Evolutionary conservation across 2,888 invertebrate species (phyloP).

Genomic region (Abscondita cerata): DNA sequence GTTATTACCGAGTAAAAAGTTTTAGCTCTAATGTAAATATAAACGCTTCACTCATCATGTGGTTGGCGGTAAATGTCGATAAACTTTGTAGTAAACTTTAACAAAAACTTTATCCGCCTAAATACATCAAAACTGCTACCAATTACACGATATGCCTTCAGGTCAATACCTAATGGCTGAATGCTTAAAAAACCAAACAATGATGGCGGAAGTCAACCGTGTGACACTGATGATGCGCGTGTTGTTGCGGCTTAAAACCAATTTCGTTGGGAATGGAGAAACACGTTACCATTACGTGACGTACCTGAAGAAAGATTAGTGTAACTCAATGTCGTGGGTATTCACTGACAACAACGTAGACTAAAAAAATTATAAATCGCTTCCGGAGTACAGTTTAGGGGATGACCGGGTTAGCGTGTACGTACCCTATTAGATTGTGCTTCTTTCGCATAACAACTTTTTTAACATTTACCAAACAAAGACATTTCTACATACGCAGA

Average conservation of each 20-base stretch:
- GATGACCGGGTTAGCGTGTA: constrained; percentile 35
- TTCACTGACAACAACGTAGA: constrained; percentile 23
- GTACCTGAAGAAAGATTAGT: constrained; percentile 12
- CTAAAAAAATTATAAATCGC: constrained; percentile 23
- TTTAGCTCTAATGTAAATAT: constrained; percentile 26
- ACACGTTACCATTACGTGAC: constrained; percentile 30
- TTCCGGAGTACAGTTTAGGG: constrained; percentile 10
- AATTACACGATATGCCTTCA: constrained; percentile 30
- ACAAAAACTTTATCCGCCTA: constrained; percentile 28
- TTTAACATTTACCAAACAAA: constrained; percentile 1
- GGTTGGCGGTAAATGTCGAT: constrained; percentile 36
- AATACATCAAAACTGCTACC: constrained; percentile 32
- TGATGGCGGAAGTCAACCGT: constrained; percentile 28
- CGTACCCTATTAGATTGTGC: constrained; percentile 9
- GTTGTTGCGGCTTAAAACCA: constrained; percentile 30
- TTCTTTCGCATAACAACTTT: no score
- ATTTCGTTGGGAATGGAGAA: constrained; percentile 19
- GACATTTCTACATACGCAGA: constrained; percentile 3
- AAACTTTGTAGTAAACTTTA: constrained; percentile 28
- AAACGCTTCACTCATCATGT: constrained; percentile 22
- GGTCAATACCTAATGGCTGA: constrained; percentile 32
- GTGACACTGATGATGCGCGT: constrained; percentile 33
- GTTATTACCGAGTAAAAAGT: constrained; percentile 5
- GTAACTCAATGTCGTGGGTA: constrained; percentile 5
- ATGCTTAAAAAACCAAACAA: constrained; percentile 32